Conservation (phyloP, 92 coral and sea anemone genomes). For the Scolanthus callimorphus region DNA sequence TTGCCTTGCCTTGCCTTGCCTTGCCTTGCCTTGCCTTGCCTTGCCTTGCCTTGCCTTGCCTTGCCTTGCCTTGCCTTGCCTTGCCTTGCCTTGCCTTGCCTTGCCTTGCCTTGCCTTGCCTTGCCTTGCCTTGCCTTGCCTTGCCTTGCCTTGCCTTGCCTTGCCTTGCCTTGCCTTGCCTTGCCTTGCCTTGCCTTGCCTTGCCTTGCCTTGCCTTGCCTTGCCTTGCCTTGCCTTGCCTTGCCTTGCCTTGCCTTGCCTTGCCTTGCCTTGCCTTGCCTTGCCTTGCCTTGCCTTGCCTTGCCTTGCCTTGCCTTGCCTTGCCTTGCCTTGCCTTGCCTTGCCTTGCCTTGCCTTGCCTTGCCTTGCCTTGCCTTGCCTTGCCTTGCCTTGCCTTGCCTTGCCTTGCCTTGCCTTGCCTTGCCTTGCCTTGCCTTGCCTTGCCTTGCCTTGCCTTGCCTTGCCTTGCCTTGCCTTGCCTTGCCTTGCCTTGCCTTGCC, state of each 20-base stretch:
- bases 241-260: slow-evolving; percentile 1
- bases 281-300: slow-evolving; percentile 7
- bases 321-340: slow-evolving; percentile 10
- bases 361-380: slow-evolving; percentile 10
- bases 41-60: not conserved
- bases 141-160: not conserved
- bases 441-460: slow-evolving; percentile 10
- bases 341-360: slow-evolving; percentile 10
- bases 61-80: not conserved
- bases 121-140: not conserved
- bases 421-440: slow-evolving; percentile 10
- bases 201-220: not conserved
- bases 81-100: not conserved
- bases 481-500: slow-evolving; percentile 10
- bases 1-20: not conserved
- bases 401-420: slow-evolving; percentile 10
- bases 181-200: not conserved
- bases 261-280: slow-evolving; percentile 6
- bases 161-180: not conserved
- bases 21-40: not conserved
- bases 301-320: slow-evolving; percentile 10
- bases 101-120: not conserved
- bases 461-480: slow-evolving; percentile 10
- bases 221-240: not conserved
- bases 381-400: slow-evolving; percentile 10